Base-by-base conservation (phyloP, 2,888 invertebrate genomes). In the Antheraea yamamai region DNA sequence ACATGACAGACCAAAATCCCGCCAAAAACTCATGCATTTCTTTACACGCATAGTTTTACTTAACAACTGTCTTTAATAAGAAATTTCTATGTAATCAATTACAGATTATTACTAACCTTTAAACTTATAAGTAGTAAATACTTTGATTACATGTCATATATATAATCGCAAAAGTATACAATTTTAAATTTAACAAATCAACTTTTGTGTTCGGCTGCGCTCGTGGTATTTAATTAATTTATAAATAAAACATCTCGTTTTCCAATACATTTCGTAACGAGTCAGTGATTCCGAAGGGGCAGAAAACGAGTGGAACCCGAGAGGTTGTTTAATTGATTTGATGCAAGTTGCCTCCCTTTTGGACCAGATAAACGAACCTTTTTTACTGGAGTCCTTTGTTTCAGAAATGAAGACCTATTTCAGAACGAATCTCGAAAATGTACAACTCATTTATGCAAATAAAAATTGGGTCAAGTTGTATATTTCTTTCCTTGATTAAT, bases 311-410 rank as follows among this genome's bases (percentile, higher is more conserved):
- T 78, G 75, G 75, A 78, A 78, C 81, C 78, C 75, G 75, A 77
- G 75, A 77, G 79, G 80, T 80, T 79, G 83, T 86, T 82, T 88
- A 89, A 89, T 89, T 89, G 89, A 87, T 88, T 87, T 83, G 79
- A 81, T 76, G 80, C 78, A 79, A 80, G 84, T 85, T 81, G 78
- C 79, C 78, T 51, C 74, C 79, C 79, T 79, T 76, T 77, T n/a
- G n/a, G 73, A 80, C 77, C 75, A 84, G 85, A 86, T 87, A 85
- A 85, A 79, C 81, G 80, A 74, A 79, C 83, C 79, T 84, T 86
- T 86, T 84, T 82, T 83, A 84, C 83, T 79, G 79, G 77, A 73
- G 75, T 79, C 78, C 47, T 75, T 75, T 70, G 47, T 75, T 75
- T 87, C 81, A 88, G 88, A 88, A 88, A 89, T 88, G 80, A 85